Evolutionary conservation across 2,888 invertebrate species (phyloP).

Genomic region (Orthosia cruda): DNA sequence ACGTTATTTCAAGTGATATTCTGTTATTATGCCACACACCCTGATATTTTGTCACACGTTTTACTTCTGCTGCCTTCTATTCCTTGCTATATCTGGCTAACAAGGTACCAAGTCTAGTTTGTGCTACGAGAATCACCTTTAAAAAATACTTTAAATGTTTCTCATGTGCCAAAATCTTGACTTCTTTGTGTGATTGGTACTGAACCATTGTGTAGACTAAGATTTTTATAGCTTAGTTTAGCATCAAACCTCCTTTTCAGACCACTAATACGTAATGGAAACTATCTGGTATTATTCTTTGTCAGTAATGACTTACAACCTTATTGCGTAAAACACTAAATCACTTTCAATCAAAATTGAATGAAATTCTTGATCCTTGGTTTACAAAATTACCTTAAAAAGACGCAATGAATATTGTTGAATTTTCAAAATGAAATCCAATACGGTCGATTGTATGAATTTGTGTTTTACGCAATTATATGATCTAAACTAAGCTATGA

Average conservation of each 20-base stretch:
- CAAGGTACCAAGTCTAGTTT: constrained; percentile 13
- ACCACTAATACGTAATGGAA: background rate
- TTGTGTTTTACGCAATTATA: background rate
- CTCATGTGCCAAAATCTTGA: constrained; percentile 55
- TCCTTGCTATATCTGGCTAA: constrained; percentile 6
- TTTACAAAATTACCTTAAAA: too few relatives aligned
- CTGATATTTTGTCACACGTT: background rate
- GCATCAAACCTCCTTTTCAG: background rate
- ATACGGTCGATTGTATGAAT: too few relatives aligned
- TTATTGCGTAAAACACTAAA: too few relatives aligned
- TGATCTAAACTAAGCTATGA: constrained; percentile 24
- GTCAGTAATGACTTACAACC: too few relatives aligned
- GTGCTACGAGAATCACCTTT: constrained; percentile 27
- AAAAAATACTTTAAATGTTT: constrained; percentile 21
- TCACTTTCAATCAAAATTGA: too few relatives aligned
- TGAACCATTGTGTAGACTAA: constrained; percentile 19
- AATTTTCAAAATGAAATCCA: too few relatives aligned
- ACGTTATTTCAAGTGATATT: too few relatives aligned
- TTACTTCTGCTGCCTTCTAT: background rate
- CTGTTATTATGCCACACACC: too few relatives aligned
- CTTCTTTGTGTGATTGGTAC: constrained; percentile 34
- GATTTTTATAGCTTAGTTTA: constrained; percentile 32
- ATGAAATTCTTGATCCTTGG: too few relatives aligned
- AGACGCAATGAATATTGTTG: too few relatives aligned
- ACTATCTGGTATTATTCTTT: background rate